Conservation (phyloP, 2,113 vertebrate genomes). For the Stigmatopora nigra region DNA sequence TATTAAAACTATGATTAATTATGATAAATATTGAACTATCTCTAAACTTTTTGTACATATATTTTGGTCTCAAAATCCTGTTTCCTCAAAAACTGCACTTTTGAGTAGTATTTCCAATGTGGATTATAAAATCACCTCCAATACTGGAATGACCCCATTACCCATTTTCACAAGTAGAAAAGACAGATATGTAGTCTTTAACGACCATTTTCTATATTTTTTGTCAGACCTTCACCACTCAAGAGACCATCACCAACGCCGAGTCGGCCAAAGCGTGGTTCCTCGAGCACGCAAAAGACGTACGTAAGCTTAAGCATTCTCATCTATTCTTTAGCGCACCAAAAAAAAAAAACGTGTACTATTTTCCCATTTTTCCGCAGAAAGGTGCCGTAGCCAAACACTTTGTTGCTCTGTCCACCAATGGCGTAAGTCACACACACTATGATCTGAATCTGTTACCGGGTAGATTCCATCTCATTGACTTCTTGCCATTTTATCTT, state of each 20-base stretch:
- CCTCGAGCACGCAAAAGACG: conserved; percentile 80
- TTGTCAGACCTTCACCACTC: conserved; percentile 91
- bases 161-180: too few species aligned
- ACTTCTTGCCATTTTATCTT: conserved; percentile 17
- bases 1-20: too few species aligned
- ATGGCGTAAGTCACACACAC: conserved; percentile 78
- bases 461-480: conserved; percentile 5
- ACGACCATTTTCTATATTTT: neutral
- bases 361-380: conserved; percentile 52
- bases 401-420: conserved; percentile 95
- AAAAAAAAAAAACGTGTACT: neutral
- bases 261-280: conserved; percentile 96
- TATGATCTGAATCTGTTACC: too few species aligned
- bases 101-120: too few species aligned
- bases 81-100: too few species aligned
- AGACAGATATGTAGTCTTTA: neutral
- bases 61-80: too few species aligned
- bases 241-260: conserved; percentile 97
- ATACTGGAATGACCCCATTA: too few species aligned
- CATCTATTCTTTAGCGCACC: neutral
- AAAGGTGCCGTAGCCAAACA: conserved; percentile 89
- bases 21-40: too few species aligned
- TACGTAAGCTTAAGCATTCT: conserved; percentile 77
- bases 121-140: too few species aligned
- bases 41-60: too few species aligned